Evolutionary conservation across 2,888 invertebrate genomes (phyloP).

Genomic region (Leucoptera coffeella): DNA sequence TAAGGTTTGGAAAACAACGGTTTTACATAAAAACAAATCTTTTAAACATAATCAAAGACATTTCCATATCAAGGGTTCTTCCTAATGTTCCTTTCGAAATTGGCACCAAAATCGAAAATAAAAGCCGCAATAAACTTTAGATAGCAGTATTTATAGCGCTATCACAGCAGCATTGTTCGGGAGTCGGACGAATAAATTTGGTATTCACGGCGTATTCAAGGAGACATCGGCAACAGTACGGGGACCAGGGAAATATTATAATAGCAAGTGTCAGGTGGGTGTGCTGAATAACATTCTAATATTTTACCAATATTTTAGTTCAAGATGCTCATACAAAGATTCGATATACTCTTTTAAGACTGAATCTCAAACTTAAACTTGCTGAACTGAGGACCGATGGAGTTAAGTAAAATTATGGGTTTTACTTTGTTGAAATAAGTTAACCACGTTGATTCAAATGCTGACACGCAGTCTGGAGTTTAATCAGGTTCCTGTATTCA

Average conservation of each 20-base stretch:
- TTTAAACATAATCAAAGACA: background rate
- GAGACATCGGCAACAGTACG: slow-evolving; percentile 35
- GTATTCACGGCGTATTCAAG: slow-evolving; percentile 32
- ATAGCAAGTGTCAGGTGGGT: slow-evolving; percentile 46
- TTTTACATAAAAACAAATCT: background rate
- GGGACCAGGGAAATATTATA: slow-evolving; percentile 47
- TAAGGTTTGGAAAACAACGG: too few species aligned
- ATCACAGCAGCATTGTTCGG: slow-evolving; percentile 14
- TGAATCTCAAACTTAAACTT: background rate
- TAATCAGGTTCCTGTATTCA: too few species aligned
- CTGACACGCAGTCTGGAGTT: too few species aligned
- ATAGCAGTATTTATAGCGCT: too few species aligned
- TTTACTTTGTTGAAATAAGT: too few species aligned
- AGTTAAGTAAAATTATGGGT: too few species aligned
- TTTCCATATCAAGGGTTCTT: background rate
- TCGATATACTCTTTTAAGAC: background rate
- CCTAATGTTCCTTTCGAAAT: too few species aligned
- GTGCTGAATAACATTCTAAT: background rate
- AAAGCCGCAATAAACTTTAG: too few species aligned
- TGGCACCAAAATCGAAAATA: too few species aligned
- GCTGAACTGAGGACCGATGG: too few species aligned
- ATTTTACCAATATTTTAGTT: background rate
- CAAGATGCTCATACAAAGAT: too few species aligned
- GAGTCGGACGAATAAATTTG: slow-evolving; percentile 20
- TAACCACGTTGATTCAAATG: too few species aligned